Evolutionary conservation across 2,888 invertebrate genomes (phyloP), one percentile per base, ranked within the genome.

Genomic region (Cerastis rubricosa): DNA sequence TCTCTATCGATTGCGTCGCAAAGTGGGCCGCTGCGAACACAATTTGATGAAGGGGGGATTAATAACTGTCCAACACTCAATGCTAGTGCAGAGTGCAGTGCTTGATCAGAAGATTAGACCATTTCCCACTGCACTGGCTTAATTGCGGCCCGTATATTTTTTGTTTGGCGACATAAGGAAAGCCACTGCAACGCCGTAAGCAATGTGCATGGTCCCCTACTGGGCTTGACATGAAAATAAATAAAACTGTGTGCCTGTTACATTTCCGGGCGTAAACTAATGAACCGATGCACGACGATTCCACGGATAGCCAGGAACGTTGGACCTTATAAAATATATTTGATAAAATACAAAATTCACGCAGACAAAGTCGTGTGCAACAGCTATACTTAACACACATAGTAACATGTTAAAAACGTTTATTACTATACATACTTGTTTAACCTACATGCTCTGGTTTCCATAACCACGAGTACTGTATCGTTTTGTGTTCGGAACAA

Each of bases 401-500:
- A 35, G 22, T n/a, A n/a, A 19, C 45, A 12, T 2, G n/a, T 66
- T 68, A 71, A 29, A 71, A 49, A 49, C 40, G 49, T 40, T 43
- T 22, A 29, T 3, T 45, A 45, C 22, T 19, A 59, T 12, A 29
- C 11, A 4, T 5, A 17, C 22, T 43, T 49, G 43, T 66, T 25
- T 2, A 49, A 40, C n/a, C n/a, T n/a, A 6, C 19, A 22, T 49
- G 12, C 29, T 9, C n/a, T 22, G 19, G 78, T 35, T 47, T 11
- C 54, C 57, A 25, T 25, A n/a, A 35, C 43, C 43, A n/a, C 75
- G 45, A 17, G 65, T 1, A 22, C 29, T 63, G 65, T 59, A 47
- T 12, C 54, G 64, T 29, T 51, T 54, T 43, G 71, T 71, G 75
- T 45, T 69, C 35, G 35, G 45, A 66, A 19, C 73, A 80, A 87